Percentiles rank a stretch among this genome's conserved stretches.
phyloP scores from a whole-genome alignment of 2,888 invertebrate species.

The Watsonalla binaria region DNA sequence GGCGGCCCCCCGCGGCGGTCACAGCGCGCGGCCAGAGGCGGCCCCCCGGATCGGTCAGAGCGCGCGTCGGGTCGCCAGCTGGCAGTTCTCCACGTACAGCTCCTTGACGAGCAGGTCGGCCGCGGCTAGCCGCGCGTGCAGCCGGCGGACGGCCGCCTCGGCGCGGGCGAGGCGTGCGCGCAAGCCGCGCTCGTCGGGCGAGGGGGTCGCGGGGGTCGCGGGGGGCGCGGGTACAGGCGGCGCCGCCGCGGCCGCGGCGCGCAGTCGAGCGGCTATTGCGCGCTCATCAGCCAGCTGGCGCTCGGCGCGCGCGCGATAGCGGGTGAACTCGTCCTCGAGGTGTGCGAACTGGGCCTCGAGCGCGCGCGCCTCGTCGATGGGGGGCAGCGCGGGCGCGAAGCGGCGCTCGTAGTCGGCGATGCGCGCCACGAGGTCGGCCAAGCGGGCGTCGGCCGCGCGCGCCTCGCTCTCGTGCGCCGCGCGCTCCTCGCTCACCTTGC shows the following conservation, averaged over 20 bases:
- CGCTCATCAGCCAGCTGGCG: slow-evolving; percentile 21
- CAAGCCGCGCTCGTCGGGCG: slow-evolving; percentile 52
- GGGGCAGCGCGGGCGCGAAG: slow-evolving; percentile 79
- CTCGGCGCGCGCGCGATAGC: slow-evolving; percentile 20
- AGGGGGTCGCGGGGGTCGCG: neutral
- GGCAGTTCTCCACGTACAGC: slow-evolving; percentile 90
- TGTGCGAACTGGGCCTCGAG: slow-evolving; percentile 75
- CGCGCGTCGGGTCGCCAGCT: slow-evolving; percentile 64
- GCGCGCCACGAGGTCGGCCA: slow-evolving; percentile 84
- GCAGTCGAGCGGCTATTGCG: slow-evolving; percentile 9
- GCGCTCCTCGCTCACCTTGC: slow-evolving; percentile 88
- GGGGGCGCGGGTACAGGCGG: neutral
- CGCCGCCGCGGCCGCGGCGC: neutral
- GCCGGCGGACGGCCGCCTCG: slow-evolving; percentile 58
- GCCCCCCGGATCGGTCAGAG: slow-evolving; percentile 1
- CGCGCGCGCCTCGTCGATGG: slow-evolving; percentile 82
- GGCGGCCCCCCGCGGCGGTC: too few species aligned
- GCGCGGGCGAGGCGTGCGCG: slow-evolving; percentile 69
- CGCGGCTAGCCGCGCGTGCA: slow-evolving; percentile 82
- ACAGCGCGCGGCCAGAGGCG: too few species aligned
- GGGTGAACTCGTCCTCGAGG: slow-evolving; percentile 25
- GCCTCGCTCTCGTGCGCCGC: slow-evolving; percentile 86
- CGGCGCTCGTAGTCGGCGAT: slow-evolving; percentile 90
- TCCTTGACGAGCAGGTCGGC: slow-evolving; percentile 89
- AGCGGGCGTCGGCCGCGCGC: slow-evolving; percentile 85